Percentiles rank a stretch among this genome's conserved stretches.
Evolutionary conservation across 2,888 invertebrate genomes (phyloP).

Genomic region (Erpobdella octoculata): DNA sequence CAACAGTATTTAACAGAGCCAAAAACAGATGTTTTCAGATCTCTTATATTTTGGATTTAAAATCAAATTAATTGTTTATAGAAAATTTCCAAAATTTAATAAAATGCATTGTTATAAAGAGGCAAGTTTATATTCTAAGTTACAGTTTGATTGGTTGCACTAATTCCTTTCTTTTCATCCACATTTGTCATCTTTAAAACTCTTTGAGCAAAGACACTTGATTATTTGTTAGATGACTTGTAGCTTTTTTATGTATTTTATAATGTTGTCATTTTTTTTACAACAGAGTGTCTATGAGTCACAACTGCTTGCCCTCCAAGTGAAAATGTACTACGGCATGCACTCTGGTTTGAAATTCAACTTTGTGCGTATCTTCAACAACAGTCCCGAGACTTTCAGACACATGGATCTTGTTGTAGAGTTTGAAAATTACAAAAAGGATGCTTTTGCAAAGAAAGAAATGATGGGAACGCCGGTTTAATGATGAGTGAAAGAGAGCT

Average conservation of each 20-base stretch:
- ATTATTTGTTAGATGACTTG: background rate
- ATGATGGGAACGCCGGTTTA: constrained; percentile 18
- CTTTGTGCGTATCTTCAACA: constrained; percentile 37
- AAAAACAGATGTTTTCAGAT: too few relatives aligned
- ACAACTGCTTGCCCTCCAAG: constrained; percentile 38
- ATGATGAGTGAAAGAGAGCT: too few relatives aligned
- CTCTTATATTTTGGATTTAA: too few relatives aligned
- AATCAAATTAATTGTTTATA: too few relatives aligned
- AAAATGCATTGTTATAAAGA: too few relatives aligned
- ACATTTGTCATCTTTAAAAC: background rate
- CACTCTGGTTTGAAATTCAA: constrained; percentile 38
- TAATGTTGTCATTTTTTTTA: too few relatives aligned
- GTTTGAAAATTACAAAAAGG: constrained; percentile 39
- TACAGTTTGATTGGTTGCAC: too few relatives aligned
- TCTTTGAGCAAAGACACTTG: background rate
- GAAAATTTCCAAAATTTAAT: too few relatives aligned
- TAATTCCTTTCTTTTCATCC: too few relatives aligned
- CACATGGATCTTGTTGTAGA: constrained; percentile 37
- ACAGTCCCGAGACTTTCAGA: constrained; percentile 35
- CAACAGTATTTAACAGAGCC: too few relatives aligned
- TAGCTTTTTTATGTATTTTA: too few relatives aligned
- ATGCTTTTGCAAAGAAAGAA: constrained; percentile 23
- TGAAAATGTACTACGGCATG: constrained; percentile 39
- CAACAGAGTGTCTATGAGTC: constrained; percentile 38
- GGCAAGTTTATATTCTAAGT: too few relatives aligned